Conservation (phyloP, 2,113 vertebrate genomes). For the Vireo altiloquus region DNA sequence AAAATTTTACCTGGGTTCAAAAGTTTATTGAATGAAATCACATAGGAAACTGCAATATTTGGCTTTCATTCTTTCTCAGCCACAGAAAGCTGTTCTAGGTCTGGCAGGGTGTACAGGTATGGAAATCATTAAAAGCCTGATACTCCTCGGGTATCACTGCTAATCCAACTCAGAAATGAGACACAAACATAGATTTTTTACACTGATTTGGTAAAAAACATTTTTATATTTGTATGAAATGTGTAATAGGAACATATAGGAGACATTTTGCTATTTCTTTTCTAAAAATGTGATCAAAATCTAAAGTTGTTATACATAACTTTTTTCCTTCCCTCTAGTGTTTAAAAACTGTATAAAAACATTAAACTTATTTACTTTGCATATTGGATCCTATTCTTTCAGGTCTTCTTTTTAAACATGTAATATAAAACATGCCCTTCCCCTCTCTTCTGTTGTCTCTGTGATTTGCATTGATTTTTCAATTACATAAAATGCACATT, state of each 20-base stretch:
- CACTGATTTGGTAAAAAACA: not conserved
- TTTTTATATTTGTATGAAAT: not conserved
- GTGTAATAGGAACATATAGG: not conserved
- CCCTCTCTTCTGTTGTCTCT: not conserved
- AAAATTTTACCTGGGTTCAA: not conserved
- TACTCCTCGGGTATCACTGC: not conserved
- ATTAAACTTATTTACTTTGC: not conserved
- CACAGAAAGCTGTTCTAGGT: not conserved
- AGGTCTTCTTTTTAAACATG: not conserved
- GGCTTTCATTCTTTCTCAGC: not conserved
- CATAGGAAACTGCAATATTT: not conserved
- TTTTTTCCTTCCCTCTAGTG: not conserved
- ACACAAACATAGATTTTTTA: accelerated
- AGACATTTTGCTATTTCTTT: not conserved
- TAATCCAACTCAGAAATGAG: not conserved
- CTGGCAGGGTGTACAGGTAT: not conserved
- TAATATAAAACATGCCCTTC: not conserved
- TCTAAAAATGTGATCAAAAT: not conserved
- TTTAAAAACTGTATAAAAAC: not conserved
- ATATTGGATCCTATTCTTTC: not conserved
- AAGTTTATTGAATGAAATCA: not conserved
- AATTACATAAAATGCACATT: not conserved
- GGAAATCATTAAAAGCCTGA: not conserved
- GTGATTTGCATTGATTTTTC: not conserved
- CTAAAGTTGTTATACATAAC: not conserved